Conservation (phyloP, 2,113 vertebrate species). For the Steatornis caripensis region DNA sequence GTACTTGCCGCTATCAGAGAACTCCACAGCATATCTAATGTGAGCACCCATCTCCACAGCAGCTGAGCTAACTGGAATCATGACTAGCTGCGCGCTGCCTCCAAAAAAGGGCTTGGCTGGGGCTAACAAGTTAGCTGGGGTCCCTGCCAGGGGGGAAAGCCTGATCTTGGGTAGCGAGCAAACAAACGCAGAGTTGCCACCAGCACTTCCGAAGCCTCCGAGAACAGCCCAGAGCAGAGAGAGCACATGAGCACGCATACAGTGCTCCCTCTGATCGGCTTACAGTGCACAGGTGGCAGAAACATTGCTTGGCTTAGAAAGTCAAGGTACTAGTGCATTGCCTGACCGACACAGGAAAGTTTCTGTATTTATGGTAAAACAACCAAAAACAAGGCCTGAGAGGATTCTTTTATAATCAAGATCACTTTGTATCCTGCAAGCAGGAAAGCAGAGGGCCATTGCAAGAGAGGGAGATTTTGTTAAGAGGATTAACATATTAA, state of each 20-base stretch:
- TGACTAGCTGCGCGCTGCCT: not conserved
- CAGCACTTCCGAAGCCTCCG: not conserved
- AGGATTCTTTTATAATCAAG: constrained; percentile 14
- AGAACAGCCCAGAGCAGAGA: not conserved
- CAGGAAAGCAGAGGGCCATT: not conserved
- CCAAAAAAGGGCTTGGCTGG: not conserved
- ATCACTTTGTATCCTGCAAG: not conserved
- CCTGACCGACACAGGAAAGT: not conserved
- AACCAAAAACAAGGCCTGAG: not conserved
- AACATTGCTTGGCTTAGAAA: not conserved
- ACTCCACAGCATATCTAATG: not conserved
- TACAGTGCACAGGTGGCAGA: not conserved
- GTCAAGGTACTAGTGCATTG: not conserved
- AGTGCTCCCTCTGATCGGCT: not conserved
- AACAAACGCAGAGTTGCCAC: not conserved
- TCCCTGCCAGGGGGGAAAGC: not conserved
- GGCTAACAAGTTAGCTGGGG: not conserved
- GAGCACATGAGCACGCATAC: rapidly evolving
- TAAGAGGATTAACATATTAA: constrained; percentile 59
- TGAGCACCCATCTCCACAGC: not conserved
- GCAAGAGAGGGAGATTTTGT: constrained; percentile 10
- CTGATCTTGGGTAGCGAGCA: not conserved
- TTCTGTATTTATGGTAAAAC: not conserved
- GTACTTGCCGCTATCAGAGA: not conserved
- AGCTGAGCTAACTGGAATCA: not conserved